Evolutionary conservation across 2,888 invertebrate species (phyloP).

Genomic region (Aporophyla nigra): DNA sequence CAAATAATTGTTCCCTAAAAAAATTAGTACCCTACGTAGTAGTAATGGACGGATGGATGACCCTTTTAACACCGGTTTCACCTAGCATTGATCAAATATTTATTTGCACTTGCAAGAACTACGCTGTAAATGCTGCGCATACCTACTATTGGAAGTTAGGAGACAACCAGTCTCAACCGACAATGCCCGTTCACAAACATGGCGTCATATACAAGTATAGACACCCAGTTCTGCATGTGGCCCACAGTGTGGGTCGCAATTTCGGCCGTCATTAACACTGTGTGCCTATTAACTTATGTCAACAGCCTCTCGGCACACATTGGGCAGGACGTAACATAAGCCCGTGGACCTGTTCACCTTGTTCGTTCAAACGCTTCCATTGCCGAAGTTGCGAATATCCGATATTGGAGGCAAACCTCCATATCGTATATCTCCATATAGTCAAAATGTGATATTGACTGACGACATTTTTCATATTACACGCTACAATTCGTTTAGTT

Average conservation of each 20-base stretch:
- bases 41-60: too few species aligned
- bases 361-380: constrained; percentile 62
- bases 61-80: too few species aligned
- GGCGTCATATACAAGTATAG: not conserved
- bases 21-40: too few species aligned
- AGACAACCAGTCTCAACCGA: too few species aligned
- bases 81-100: too few species aligned
- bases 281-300: constrained; percentile 42
- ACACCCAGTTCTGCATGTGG: not conserved
- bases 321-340: constrained; percentile 49
- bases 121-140: too few species aligned
- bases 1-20: too few species aligned
- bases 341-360: constrained; percentile 63
- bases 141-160: too few species aligned
- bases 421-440: too few species aligned
- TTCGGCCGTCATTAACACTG: constrained; percentile 37
- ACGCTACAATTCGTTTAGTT: not conserved
- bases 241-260: constrained; percentile 33
- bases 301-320: constrained; percentile 51
- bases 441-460: not conserved
- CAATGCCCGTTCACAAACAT: too few species aligned
- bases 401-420: constrained; percentile 5
- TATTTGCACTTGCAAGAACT: too few species aligned
- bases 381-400: constrained; percentile 29
- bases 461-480: constrained; percentile 14